Base-by-base conservation (phyloP, 2,113 vertebrate species). In the Meles meles region DNA sequence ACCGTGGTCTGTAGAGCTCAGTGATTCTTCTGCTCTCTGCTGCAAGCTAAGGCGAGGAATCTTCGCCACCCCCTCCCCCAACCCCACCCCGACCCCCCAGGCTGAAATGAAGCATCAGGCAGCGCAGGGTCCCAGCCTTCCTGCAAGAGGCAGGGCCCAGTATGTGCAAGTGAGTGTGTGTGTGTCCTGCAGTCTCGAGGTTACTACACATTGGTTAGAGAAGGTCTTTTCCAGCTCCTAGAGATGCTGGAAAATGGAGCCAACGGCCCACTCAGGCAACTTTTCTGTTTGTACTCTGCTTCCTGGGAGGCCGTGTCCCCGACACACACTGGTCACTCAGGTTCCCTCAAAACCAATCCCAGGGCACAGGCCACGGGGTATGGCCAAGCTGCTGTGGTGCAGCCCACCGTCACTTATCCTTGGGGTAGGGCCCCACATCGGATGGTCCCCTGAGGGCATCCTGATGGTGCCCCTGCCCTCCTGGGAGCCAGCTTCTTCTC, bases 21-120 rank as follows among this genome's bases (percentile, higher is more conserved):
- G 90, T 95, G 93, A 88, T 87, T 89, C 87, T 59, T 91, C 97
- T 94, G 95, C 92, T 96, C 12, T 93, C 91, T 94, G 95, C 93
- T 93, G 82, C 47, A 52, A 83, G 63, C 93, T 55, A 47, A 82
- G 85, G 67, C n/a, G n/a, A 59, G 69, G 94, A 42, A 71, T 21
- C n/a, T 42, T 83, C 0, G 0, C 72, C 27, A 47, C 37, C 31
- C 13, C 6, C 31, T 14, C 34, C 74, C 27, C 7, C 42, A 42
- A 0, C 49, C 29, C 10, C 77, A 1, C 49, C 31, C n/a, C n/a
- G n/a, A n/a, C n/a, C n/a, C n/a, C 10, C 77, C 5, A 3, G 65
- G 3, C 86, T 34, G 77, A 76, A 67, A 52, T 11, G 88, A 85
- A 27, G 21, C 39, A 0, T 71, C 49, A 3, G 11, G 55, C 4